These are phyloP conservation scores for Calliopum simillimum DNA, from an alignment of 2,888 invertebrate species.

Conservation along the genomic window DNA sequence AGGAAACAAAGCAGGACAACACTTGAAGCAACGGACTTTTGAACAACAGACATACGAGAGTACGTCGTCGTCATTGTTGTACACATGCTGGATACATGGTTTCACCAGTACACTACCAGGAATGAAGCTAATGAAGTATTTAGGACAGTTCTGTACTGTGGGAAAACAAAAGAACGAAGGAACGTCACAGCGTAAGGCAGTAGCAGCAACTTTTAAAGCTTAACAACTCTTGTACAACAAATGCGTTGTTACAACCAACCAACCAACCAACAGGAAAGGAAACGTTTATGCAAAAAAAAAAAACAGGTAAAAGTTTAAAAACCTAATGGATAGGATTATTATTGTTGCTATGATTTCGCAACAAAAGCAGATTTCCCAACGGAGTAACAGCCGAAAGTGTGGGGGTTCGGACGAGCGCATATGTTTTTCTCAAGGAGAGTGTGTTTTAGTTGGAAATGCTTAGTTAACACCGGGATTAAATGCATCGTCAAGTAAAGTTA, in stretches of 20 bases:
- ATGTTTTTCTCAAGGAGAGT: too few relatives aligned
- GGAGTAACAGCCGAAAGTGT: neutral
- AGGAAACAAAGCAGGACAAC: too few relatives aligned
- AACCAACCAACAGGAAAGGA: too few relatives aligned
- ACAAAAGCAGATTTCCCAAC: neutral
- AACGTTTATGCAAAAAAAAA: neutral
- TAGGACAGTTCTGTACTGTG: neutral
- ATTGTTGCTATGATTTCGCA: neutral
- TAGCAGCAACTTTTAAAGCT: conserved; percentile 5
- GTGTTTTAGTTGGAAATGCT: too few relatives aligned
- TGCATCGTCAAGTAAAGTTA: too few relatives aligned
- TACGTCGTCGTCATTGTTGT: too few relatives aligned
- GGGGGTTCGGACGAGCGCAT: too few relatives aligned
- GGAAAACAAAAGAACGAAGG: neutral
- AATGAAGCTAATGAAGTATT: conserved; percentile 21
- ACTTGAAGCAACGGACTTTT: too few relatives aligned
- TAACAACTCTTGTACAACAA: neutral
- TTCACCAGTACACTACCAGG: too few relatives aligned
- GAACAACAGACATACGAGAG: too few relatives aligned
- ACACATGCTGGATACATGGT: too few relatives aligned
- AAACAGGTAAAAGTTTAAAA: neutral
- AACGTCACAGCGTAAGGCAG: neutral
- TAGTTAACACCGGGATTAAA: too few relatives aligned
- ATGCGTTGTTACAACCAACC: neutral
- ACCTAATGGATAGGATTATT: conserved; percentile 7